These are phyloP conservation scores for Sparidentex hasta DNA, from an alignment of 2,797 vertebrate species.

Conservation along the genomic window DNA sequence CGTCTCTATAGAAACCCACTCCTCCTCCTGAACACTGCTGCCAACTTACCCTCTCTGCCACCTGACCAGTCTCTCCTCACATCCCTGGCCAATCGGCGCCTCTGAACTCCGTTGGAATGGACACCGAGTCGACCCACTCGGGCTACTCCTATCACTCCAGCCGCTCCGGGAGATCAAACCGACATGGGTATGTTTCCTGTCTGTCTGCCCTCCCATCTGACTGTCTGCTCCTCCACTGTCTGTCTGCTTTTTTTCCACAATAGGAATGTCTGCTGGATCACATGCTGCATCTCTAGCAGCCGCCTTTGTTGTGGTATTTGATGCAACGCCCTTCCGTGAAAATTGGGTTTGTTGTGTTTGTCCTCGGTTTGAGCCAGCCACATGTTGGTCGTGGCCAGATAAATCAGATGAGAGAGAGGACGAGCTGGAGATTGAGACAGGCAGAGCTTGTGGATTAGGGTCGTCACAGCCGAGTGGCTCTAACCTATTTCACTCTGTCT, in stretches of 20 bases:
- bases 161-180: constrained; percentile 94
- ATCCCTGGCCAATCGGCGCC: constrained; percentile 56
- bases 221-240: constrained; percentile 15
- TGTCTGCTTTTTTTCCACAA: background rate
- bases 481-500: constrained; percentile 72
- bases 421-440: constrained; percentile 44
- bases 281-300: background rate
- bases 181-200: constrained; percentile 89
- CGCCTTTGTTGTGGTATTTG: constrained; percentile 6
- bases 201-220: constrained; percentile 17
- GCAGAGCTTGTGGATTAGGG: constrained; percentile 71
- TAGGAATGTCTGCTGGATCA: constrained; percentile 11
- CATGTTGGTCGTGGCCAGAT: constrained; percentile 41
- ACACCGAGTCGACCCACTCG: constrained; percentile 97
- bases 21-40: constrained; percentile 58
- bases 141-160: constrained; percentile 96
- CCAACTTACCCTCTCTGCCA: constrained; percentile 49
- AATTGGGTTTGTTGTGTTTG: constrained; percentile 29
- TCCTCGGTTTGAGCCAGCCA: constrained; percentile 6
- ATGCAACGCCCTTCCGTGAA: constrained; percentile 11
- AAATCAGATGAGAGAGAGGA: constrained; percentile 36
- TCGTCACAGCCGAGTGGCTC: constrained; percentile 71
- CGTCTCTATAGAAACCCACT: constrained; percentile 74
- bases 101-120: constrained; percentile 86
- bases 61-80: constrained; percentile 58